Evolutionary conservation across 2,888 invertebrate genomes (phyloP).

Genomic region (Pseudoips prasinana): DNA sequence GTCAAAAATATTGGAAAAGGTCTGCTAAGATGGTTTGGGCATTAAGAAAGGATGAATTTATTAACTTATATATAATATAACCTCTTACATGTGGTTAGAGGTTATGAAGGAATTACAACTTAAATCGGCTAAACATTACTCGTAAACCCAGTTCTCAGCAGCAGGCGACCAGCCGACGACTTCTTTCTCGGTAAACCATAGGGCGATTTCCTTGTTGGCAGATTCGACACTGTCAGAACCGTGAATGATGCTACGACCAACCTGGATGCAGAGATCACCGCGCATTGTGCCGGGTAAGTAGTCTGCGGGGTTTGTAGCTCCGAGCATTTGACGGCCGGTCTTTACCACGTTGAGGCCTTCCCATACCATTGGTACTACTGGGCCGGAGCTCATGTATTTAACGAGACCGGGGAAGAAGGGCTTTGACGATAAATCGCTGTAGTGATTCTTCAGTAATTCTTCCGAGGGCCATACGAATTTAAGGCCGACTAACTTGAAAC

Average conservation of each 20-base stretch:
- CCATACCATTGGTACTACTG: slow-evolving; percentile 97
- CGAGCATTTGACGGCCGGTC: slow-evolving; percentile 97
- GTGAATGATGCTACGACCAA: slow-evolving; percentile 98
- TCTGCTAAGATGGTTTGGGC: too few species aligned
- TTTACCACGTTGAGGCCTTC: slow-evolving; percentile 97
- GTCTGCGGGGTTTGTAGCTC: slow-evolving; percentile 98
- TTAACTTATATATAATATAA: slow-evolving; percentile 16
- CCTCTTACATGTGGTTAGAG: slow-evolving; percentile 28
- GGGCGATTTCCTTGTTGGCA: slow-evolving; percentile 96
- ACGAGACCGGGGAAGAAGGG: slow-evolving; percentile 98
- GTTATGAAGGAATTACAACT: slow-evolving; percentile 23
- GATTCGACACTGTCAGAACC: slow-evolving; percentile 98
- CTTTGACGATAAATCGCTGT: slow-evolving; percentile 93
- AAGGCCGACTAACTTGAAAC: slow-evolving; percentile 97
- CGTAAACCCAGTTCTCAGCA: slow-evolving; percentile 94
- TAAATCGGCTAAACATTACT: slow-evolving; percentile 75
- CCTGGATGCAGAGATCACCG: slow-evolving; percentile 97
- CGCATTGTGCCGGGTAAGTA: slow-evolving; percentile 98
- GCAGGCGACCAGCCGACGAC: slow-evolving; percentile 92
- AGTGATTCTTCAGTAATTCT: slow-evolving; percentile 94
- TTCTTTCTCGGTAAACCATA: slow-evolving; percentile 97
- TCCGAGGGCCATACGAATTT: slow-evolving; percentile 96
- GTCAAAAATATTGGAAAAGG: too few species aligned
- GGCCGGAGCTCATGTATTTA: slow-evolving; percentile 97
- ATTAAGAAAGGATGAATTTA: too few species aligned